Evolutionary conservation across 2,888 invertebrate species (phyloP), one percentile per base, ranked within the genome.

Genomic region (Eupithecia pulchellata): DNA sequence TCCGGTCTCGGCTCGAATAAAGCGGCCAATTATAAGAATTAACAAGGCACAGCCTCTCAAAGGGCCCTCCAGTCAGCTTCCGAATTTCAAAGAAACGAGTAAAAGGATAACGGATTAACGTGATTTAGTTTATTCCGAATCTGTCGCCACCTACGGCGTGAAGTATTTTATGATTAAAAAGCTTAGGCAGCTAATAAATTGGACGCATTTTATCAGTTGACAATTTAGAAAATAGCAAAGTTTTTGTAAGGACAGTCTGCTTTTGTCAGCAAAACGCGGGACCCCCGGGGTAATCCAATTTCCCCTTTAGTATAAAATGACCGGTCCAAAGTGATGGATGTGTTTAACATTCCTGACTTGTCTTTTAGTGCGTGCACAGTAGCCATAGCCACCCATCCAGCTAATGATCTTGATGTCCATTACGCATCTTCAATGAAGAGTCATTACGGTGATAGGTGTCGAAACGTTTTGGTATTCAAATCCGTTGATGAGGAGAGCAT

Each of bases 1-100:
- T 93, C 92, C 93, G 92, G 91, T 90, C 82, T 81, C 79, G 72
- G 68, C 75, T 66, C 77, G 78, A 83, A 92, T 91, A 91, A 91
- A 90, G 80, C 86, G 88, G 84, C 88, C 92, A 92, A 93, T 93
- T 92, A 93, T 92, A 85, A 89, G 89, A 88, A 88, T 88, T 88
- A 88, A 84, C 80, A 82, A 84, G 85, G 83, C 81, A 80, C 81
- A 80, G 83, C 78, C 80, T 83, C 84, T 87, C 83, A 88, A 88
- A 86, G 83, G 84, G 84, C 81, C 82, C 85, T 82, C 84, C 88
- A 80, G 83, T 80, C 83, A 82, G 89, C 93, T 93, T 92, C 93
- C 92, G 91, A 91, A 87, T 89, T 91, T 90, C 89, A 91, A 91
- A 89, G 91, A 91, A 92, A 82, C 78, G 47, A 75, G 72, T 83